Base-by-base conservation (phyloP, 2,797 vertebrate species). In the Acrossocheilus fasciatus region DNA sequence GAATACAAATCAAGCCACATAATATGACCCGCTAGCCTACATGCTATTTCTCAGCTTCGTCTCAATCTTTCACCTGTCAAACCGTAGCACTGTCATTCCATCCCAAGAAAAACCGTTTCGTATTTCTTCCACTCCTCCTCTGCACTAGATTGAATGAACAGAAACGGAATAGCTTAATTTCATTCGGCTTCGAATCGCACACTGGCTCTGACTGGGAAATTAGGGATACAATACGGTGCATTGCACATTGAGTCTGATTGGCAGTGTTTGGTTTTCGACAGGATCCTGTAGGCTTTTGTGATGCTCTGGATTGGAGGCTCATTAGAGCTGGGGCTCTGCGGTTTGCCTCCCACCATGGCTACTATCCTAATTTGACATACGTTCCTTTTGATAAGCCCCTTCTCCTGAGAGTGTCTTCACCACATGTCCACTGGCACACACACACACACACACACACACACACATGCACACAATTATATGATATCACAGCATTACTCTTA, bases 401-500 rank as follows among this genome's bases (percentile, higher is more conserved):
- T 85, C 87, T 88, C 83, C 78, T 66, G 79, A 86, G 86, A 87
- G 69, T 70, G 43, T 88, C 88, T 86, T 78, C 73, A n/a, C 82
- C 81, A 80, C 84, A 87, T 86, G 59, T 80, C 80, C 84, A 69
- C 79, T 57, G 57, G 52, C 43, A 59, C 68, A 74, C 45, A 82
- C 45, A 82, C 81, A 64, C 82, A 50, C 26, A 81, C 73, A 52
- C 17, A 62, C 39, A 84, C 86, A 83, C 45, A 82, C 81, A 64
- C 82, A 50, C 26, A 81, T 76, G 59, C 17, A 62, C 39, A 84
- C 86, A 83, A 79, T 88, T 85, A 79, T 64, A 57, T 66, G 41
- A 83, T 87, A 88, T 89, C 87, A 87, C 87, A 90, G 89, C 92
- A 92, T 94, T 91, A 90, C 86, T 88, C 86, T 93, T 90, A 57